These are phyloP conservation scores for Lissocephala sabroskyi DNA, from an alignment of 2,888 invertebrate genomes.

Conservation along the genomic window DNA sequence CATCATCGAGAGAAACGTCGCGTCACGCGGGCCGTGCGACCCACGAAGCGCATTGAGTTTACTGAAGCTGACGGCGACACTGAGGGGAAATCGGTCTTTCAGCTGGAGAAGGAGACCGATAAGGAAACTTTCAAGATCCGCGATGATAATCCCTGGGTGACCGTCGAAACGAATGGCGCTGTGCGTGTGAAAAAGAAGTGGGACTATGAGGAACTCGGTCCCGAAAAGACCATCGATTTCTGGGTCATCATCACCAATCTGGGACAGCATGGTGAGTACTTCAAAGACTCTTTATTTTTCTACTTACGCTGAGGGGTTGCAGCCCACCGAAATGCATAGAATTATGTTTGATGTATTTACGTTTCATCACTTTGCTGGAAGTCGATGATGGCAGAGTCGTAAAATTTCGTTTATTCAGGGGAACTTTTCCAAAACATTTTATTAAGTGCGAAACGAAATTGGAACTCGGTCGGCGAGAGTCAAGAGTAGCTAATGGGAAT, in stretches of 20 bases:
- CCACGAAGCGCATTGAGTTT: conserved; percentile 94
- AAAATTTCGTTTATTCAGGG: no score
- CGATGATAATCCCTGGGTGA: conserved; percentile 95
- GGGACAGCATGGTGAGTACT: conserved; percentile 86
- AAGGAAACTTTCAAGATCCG: conserved; percentile 94
- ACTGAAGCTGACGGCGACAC: conserved; percentile 92
- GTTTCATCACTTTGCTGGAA: no score
- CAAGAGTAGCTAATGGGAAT: no score
- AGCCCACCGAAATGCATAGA: not conserved
- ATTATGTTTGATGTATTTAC: conserved; percentile 8
- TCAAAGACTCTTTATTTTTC: not conserved
- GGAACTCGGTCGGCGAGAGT: no score
- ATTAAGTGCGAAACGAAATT: no score
- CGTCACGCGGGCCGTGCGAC: conserved; percentile 91
- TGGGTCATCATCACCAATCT: conserved; percentile 95
- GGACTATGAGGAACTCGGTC: conserved; percentile 95
- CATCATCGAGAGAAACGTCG: conserved; percentile 83
- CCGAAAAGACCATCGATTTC: conserved; percentile 95
- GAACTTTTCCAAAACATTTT: no score
- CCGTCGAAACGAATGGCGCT: conserved; percentile 91
- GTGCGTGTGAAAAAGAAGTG: conserved; percentile 96
- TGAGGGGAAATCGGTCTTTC: conserved; percentile 90
- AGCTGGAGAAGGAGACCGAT: conserved; percentile 92
- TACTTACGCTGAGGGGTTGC: not conserved
- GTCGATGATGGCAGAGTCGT: no score